Evolutionary conservation across 2,113 vertebrate genomes (phyloP).

Genomic region (Suricata suricatta): DNA sequence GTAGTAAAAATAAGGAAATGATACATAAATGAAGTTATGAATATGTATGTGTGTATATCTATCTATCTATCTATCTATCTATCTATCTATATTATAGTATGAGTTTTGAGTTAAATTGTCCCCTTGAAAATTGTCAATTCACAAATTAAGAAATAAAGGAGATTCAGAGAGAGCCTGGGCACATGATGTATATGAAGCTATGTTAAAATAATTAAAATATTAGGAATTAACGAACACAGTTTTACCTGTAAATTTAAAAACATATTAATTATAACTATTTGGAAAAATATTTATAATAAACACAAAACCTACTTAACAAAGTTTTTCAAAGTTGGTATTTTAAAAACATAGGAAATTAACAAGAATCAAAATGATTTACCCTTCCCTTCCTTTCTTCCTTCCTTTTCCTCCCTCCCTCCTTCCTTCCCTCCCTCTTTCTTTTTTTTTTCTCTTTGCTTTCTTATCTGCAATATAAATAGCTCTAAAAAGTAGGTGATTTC

Average conservation of each 20-base stretch:
- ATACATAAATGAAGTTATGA: neutral
- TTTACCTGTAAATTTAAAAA: slow-evolving; percentile 25
- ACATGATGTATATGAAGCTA: neutral
- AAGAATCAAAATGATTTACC: neutral
- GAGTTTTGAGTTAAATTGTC: neutral
- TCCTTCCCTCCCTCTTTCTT: neutral
- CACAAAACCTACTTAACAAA: neutral
- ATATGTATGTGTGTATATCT: neutral
- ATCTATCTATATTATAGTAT: too few relatives aligned
- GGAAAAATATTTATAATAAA: neutral
- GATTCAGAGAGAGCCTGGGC: neutral
- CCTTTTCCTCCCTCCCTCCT: neutral
- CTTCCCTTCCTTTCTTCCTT: neutral
- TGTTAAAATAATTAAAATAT: neutral
- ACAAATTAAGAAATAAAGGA: neutral
- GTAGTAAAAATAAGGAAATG: neutral
- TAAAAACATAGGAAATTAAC: neutral
- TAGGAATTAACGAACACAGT: neutral
- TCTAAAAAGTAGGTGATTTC: neutral
- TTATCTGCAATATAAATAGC: neutral
- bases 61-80: neutral
- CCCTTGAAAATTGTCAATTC: neutral
- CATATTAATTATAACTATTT: neutral
- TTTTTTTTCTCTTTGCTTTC: neutral
- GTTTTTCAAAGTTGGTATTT: neutral